phyloP scores from a whole-genome alignment of 2,113 vertebrate genomes.

The Calidris pugnax region DNA sequence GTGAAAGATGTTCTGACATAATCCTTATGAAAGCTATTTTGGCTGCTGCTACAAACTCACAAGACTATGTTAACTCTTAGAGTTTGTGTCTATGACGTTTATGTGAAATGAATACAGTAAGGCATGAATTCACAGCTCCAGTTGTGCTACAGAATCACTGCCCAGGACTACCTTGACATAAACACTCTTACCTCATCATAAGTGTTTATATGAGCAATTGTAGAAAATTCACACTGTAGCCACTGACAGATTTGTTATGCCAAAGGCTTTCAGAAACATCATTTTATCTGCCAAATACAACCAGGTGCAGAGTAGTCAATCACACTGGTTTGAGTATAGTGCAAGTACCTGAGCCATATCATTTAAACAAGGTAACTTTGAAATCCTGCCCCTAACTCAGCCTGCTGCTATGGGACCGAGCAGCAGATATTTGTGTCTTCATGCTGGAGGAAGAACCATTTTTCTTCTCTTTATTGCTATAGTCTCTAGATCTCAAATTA shows the following conservation, averaged over 20 bases:
- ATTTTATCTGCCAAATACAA: not conserved
- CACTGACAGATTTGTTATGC: not conserved
- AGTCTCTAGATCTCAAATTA: conserved; percentile 16
- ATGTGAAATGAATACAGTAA: not conserved
- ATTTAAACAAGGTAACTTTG: not conserved
- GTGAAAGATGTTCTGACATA: not conserved
- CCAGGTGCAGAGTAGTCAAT: not conserved
- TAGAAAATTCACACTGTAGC: not conserved
- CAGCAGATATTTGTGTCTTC: not conserved
- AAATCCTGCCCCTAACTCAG: not conserved
- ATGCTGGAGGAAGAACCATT: not conserved
- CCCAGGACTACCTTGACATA: not conserved
- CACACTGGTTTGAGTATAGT: not conserved
- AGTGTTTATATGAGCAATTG: not conserved
- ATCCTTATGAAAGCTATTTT: not conserved
- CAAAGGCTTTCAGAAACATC: not conserved
- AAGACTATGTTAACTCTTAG: not conserved
- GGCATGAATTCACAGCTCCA: not conserved
- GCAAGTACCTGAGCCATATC: not conserved
- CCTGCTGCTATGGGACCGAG: not conserved
- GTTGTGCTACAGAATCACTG: not conserved
- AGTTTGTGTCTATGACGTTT: not conserved
- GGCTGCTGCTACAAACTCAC: not conserved
- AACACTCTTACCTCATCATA: not conserved
- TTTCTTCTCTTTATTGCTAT: not conserved